Percentiles rank a stretch among this genome's conserved stretches.
These are phyloP conservation scores for Poecilia picta DNA, from an alignment of 2,797 vertebrate species.

Conservation along the genomic window DNA sequence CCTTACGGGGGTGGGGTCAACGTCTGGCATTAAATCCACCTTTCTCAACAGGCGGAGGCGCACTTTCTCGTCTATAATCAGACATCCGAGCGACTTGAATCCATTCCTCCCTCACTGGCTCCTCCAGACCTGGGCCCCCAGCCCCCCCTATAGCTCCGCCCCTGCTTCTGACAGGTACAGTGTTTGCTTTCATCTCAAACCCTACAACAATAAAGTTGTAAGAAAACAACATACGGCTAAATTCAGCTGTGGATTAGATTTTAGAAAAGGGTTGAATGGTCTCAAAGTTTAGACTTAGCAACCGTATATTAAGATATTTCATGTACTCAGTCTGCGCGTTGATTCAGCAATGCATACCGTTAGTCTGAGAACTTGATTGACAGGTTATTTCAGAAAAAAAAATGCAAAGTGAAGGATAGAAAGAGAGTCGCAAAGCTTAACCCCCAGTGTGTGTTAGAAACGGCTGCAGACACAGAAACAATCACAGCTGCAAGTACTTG, in stretches of 20 bases:
- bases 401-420: constrained; percentile 5
- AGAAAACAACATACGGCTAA: not conserved
- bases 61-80: too few relatives aligned
- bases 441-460: constrained; percentile 5
- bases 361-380: not conserved
- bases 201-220: not conserved
- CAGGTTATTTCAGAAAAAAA: not conserved
- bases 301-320: not conserved
- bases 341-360: not conserved
- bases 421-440: constrained; percentile 24
- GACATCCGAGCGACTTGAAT: too few relatives aligned
- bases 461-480: constrained; percentile 11
- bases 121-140: too few relatives aligned
- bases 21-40: too few relatives aligned
- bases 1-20: too few relatives aligned
- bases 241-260: not conserved
- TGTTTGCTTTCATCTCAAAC: not conserved
- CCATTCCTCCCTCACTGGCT: too few relatives aligned
- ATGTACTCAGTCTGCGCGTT: too few relatives aligned
- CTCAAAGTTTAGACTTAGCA: not conserved
- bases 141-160: too few relatives aligned
- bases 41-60: too few relatives aligned
- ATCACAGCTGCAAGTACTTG: not conserved
- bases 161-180: too few relatives aligned
- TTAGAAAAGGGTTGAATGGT: not conserved